These are phyloP conservation scores for Sebastes umbrosus DNA, from an alignment of 2,797 vertebrate species.

Conservation along the genomic window DNA sequence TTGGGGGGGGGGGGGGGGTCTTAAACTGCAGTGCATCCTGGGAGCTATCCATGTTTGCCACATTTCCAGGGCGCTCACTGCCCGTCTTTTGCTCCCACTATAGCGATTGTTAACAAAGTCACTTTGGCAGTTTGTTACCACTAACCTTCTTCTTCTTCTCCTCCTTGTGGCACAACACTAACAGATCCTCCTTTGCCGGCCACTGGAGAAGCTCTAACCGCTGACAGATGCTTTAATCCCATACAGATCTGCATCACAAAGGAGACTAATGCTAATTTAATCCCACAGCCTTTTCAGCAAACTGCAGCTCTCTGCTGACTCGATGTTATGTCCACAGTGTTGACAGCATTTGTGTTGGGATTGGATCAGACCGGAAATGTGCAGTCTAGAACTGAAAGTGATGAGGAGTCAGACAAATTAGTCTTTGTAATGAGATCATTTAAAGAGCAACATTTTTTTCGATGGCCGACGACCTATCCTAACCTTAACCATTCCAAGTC, in stretches of 20 bases:
- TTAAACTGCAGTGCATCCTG: too few species aligned
- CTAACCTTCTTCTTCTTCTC: conserved; percentile 11
- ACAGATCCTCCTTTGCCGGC: conserved; percentile 7
- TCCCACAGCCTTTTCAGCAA: conserved; percentile 10
- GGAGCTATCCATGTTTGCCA: background rate
- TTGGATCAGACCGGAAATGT: background rate
- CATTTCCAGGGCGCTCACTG: background rate
- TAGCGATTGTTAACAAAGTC: background rate
- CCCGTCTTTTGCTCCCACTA: background rate
- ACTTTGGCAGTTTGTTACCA: conserved; percentile 6
- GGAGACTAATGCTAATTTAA: conserved; percentile 38
- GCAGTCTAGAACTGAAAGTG: too few species aligned
- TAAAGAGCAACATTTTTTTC: too few species aligned
- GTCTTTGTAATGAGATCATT: too few species aligned
- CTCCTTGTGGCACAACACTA: conserved; percentile 33
- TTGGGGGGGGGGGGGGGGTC: too few species aligned
- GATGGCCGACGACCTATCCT: too few species aligned
- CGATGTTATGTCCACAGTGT: background rate
- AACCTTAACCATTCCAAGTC: too few species aligned
- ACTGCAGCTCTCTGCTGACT: conserved; percentile 4
- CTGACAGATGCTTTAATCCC: conserved; percentile 70
- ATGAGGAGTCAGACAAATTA: too few species aligned
- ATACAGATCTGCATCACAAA: conserved; percentile 67
- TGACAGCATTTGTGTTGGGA: background rate
- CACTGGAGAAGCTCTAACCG: conserved; percentile 49